Evolutionary conservation across 2,797 vertebrate species (phyloP), one percentile per base, ranked within the genome.

Genomic region (Artibeus jamaicensis): DNA sequence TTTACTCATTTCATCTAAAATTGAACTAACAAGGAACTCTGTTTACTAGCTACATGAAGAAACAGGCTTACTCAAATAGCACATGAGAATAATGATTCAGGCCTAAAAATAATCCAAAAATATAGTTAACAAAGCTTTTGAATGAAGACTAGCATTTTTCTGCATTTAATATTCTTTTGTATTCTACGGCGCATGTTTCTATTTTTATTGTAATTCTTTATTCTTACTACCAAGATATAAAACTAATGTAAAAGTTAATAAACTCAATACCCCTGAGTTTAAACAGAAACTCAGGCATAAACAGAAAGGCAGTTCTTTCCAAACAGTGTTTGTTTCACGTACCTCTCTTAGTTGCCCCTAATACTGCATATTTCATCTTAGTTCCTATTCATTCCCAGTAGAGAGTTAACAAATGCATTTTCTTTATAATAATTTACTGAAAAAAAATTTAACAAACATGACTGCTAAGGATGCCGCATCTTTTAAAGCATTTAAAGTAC

Each of bases 41-140:
- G 86, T 95, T 94, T 92, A 92, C 74, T 11, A 89, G 74, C 57
- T 74, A 83, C 39, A 77, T 10, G 79, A 29, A 95, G 59, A 93
- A 97, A 81, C 4, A 89, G 84, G 21, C 48, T 77, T 83, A 87
- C 9, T 91, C 70, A 89, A 29, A 76, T 42, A 78, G 46, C 29
- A 48, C 67, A 37, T 83, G 48, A 94, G 22, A 84, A 86, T 10
- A 48, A 89, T 32, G 81, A 89, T 59, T 94, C 32, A 76, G 55
- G 15, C 15, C 83, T 94, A 89, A 97, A 95, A 95, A 77, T 89
- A 95, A 89, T 77, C 55, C 71, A 55, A 46, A 76, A 89, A 79
- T 81, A 86, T 6, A 9, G 59, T 77, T 74, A 96, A 62, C 34
- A 91, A 85, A 39, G 46, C 14, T 96, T 88, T 42, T 68, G 32